A percentile compares a stretch with the other conserved stretches of the same genome.
Evolutionary conservation across 2,113 vertebrate species (phyloP).

Genomic region (Gopherus evgoodei): DNA sequence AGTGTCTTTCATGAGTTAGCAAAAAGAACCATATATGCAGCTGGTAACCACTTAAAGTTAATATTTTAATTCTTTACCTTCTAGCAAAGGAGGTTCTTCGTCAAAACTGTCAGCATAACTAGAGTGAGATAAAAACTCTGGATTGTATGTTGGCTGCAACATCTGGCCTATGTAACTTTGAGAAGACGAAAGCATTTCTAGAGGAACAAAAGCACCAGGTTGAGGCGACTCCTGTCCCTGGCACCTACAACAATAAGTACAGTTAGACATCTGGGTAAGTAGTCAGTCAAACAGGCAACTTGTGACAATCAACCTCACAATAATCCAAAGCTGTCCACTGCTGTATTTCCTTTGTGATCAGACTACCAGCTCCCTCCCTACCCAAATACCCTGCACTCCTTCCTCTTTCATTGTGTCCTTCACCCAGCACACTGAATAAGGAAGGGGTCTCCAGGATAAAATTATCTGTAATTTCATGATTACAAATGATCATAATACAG

Average conservation of each 20-base stretch:
- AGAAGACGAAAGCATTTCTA: conserved; percentile 45
- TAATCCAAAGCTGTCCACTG: background rate
- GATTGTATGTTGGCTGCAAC: conserved; percentile 75
- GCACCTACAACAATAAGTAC: conserved; percentile 46
- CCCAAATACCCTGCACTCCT: background rate
- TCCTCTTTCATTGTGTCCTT: background rate
- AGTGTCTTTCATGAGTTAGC: background rate
- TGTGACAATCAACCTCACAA: background rate
- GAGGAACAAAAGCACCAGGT: background rate
- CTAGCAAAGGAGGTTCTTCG: conserved; percentile 88
- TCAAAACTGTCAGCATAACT: conserved; percentile 74
- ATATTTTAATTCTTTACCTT: conserved; percentile 79
- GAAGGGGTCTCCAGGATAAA: background rate
- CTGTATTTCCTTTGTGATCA: fast-evolving
- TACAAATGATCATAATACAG: background rate
- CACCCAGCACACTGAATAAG: background rate
- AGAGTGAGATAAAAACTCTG: conserved; percentile 40
- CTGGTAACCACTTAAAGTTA: fast-evolving
- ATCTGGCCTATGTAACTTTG: conserved; percentile 74
- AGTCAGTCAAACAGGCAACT: background rate
- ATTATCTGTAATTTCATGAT: background rate
- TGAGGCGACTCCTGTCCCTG: background rate
- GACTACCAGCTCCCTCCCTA: background rate
- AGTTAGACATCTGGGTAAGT: background rate
- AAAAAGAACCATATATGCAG: background rate